Percentiles rank a stretch among this genome's conserved stretches.
phyloP scores from a whole-genome alignment of 2,888 invertebrate species.

The Coecobrya sp. region DNA sequence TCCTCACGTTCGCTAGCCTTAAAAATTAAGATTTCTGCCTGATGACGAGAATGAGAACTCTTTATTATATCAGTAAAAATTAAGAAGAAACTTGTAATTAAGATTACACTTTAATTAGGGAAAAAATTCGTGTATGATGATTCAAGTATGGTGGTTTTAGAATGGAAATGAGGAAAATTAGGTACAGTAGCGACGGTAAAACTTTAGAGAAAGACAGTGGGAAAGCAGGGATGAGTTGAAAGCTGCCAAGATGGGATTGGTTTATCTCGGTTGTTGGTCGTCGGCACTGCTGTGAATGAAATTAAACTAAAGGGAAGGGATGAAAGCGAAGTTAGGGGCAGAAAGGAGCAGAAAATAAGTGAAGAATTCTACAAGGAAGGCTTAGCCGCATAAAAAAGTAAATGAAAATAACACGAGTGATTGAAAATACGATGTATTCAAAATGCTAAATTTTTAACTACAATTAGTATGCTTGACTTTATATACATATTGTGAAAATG shows the following conservation, averaged over 20 bases:
- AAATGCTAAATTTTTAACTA: too few species aligned
- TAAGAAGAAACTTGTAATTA: constrained; percentile 40
- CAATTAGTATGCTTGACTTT: too few species aligned
- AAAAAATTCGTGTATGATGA: background rate
- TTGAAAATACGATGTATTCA: too few species aligned
- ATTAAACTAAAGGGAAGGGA: background rate
- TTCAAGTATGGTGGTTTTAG: background rate
- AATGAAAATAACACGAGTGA: too few species aligned
- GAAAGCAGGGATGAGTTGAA: background rate
- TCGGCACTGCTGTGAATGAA: background rate
- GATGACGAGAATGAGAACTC: background rate
- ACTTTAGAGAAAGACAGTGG: background rate
- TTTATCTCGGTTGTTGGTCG: constrained; percentile 35
- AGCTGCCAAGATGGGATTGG: background rate
- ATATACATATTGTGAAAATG: too few species aligned
- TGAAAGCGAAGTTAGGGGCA: background rate
- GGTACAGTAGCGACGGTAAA: background rate
- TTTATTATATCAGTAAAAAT: constrained; percentile 31
- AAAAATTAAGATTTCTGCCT: background rate
- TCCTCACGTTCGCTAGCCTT: background rate
- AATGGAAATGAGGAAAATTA: background rate
- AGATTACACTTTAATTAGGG: constrained; percentile 60
- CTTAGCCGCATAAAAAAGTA: background rate
- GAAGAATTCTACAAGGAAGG: background rate
- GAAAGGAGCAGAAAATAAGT: too few species aligned